Evolutionary conservation across 2,797 vertebrate genomes (phyloP), one percentile per base, ranked within the genome.

Genomic region (Lycodopsis pacificus): DNA sequence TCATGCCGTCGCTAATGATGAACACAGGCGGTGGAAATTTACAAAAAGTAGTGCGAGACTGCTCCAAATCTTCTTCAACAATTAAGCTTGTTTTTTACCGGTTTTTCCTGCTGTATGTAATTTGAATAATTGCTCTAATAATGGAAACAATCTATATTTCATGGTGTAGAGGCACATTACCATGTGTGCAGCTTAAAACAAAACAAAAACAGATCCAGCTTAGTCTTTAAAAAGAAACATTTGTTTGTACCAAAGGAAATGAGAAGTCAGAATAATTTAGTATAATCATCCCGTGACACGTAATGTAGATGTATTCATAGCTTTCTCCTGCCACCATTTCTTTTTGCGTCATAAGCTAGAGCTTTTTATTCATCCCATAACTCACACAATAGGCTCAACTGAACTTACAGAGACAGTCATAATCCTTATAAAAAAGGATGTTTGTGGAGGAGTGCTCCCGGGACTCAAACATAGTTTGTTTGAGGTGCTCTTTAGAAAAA

Each of bases 1-100:
- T 30, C 15, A 42, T 19, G 17, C 10, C 25, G 48, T 38, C 44
- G 30, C 19, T 75, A 57, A 77, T 27, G 63, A 75, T 46, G 56
- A 57, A 69, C 51, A 44, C 53, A 68, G 46, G 32, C 49, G 77
- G 44, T 15, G 57, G 46, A 65, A 44, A 64, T 63, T 0, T 2
- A 46, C 34, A 48, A 0, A 0, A 1, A 30, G 25, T 2, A n/a
- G 30, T 42, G 25, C 17, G 36, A 15, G 25, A 15, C 19, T 15
- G 19, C 44, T 34, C 15, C 1, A 38, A 7, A 57, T 42, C 2
- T 51, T n/a, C 7, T 22, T 5, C 22, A 19, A 19, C 3, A 30
- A 19, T 54, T 27, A 25, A 4, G 30, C 30, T 53, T 53, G 2
- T 13, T 53, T 17, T 7, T 20, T 7, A 59, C 8, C 7, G 5